phyloP scores from a whole-genome alignment of 2,888 invertebrate species.

The Napeogenes sylphis region DNA sequence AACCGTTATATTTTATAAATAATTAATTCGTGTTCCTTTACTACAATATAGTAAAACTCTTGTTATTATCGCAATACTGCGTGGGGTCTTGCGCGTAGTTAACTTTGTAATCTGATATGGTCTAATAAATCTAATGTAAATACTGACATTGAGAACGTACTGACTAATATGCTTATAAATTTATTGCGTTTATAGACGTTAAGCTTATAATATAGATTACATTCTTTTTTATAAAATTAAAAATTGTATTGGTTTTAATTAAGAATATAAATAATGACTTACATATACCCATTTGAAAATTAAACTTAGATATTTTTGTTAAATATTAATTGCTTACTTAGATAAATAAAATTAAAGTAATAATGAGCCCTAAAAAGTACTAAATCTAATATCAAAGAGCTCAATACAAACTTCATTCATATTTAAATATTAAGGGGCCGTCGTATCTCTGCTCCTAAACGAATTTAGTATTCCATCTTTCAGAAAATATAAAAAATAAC shows the following conservation, averaged over 20 bases:
- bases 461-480: neutral
- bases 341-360: too few relatives aligned
- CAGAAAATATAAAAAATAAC: conserved; percentile 1
- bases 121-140: conserved; percentile 42
- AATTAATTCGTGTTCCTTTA: too few relatives aligned
- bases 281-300: too few relatives aligned
- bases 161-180: conserved; percentile 22
- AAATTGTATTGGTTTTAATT: too few relatives aligned
- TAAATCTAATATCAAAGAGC: neutral
- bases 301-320: too few relatives aligned
- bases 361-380: too few relatives aligned
- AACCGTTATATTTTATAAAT: too few relatives aligned
- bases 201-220: too few relatives aligned
- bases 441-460: neutral
- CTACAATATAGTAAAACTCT: conserved; percentile 11
- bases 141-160: conserved; percentile 24
- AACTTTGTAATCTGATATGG: conserved; percentile 43
- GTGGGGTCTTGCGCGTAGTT: conserved; percentile 35
- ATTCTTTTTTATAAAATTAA: too few relatives aligned
- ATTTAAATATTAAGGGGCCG: neutral
- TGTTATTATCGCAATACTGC: conserved; percentile 20
- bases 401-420: neutral
- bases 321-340: too few relatives aligned
- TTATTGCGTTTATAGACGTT: neutral
- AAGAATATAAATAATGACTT: too few relatives aligned